Evolutionary conservation across 2,888 invertebrate genomes (phyloP), one percentile per base, ranked within the genome.

Genomic region (Erebia ligea): DNA sequence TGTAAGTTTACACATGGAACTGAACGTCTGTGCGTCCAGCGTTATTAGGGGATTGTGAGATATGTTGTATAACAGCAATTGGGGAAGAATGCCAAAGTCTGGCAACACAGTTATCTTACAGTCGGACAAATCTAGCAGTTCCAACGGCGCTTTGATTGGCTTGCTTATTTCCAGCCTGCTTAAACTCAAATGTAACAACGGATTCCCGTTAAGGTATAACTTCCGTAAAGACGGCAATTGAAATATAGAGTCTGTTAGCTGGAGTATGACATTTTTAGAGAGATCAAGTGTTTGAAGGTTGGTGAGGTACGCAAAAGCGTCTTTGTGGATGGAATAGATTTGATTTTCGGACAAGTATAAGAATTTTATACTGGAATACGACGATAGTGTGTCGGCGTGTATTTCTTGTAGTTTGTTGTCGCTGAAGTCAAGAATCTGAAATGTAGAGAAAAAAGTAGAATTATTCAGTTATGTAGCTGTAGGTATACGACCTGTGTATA

Each of bases 31-130:
- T 5, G 94, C 88, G 5, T 86, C 87, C 0, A 95, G 76, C 2
- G 79, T 78, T 0, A 69, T 79, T 62, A 96, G 86, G 0, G 89
- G 87, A 82, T 96, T 96, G 62, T 87, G 81, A 0, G 96, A 96
- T 57, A 96, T 92, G 79, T 96, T 96, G 70, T 96, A 93, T 64
- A 94, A 87, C 68, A 85, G 79, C 50, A 96, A 81, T 62, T 94
- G 93, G 15, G 96, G 95, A 19, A 95, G 79, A 45, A 90, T 84
- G 2, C 95, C 95, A 82, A 96, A 90, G 77, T 94, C 84, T 1
- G 96, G 96, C 56, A 96, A 83, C 69, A 90, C 87, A 17, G 86
- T 87, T 50, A 96, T 85, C 67, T 92, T 90, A 79, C 96, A 96
- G 68, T 94, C 90, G 19, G 95, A 94, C 50, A 96, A 81, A 75